phyloP scores from a whole-genome alignment of 2,797 vertebrate genomes.

The Gallirallus australis region DNA sequence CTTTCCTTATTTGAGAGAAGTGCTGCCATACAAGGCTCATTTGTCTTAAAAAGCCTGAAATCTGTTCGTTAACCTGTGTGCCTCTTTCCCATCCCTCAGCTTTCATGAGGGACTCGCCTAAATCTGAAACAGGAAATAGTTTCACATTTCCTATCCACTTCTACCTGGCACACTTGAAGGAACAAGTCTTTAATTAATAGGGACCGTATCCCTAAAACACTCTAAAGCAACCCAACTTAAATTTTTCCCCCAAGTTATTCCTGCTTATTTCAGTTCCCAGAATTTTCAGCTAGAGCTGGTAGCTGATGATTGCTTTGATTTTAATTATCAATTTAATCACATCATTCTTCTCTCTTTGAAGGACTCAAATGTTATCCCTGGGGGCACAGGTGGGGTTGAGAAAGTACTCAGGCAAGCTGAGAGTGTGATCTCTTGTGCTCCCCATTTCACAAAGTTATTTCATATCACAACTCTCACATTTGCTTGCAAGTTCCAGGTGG shows the following conservation, averaged over 20 bases:
- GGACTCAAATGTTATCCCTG: neutral
- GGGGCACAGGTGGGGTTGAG: neutral
- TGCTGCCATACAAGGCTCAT: neutral
- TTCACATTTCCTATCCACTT: neutral
- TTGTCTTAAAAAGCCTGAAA: neutral
- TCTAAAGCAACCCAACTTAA: neutral
- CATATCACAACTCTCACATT: neutral
- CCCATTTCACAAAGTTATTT: neutral
- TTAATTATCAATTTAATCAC: neutral
- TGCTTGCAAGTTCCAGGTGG: neutral
- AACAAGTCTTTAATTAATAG: neutral
- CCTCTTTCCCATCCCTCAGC: neutral
- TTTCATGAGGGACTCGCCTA: neutral
- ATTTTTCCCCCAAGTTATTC: neutral
- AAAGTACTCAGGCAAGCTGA: neutral
- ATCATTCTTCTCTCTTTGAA: neutral
- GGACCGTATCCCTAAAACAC: neutral
- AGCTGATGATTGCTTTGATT: neutral
- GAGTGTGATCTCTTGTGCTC: neutral
- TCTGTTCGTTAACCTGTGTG: neutral
- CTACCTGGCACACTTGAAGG: neutral
- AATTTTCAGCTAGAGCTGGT: neutral
- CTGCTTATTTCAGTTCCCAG: neutral
- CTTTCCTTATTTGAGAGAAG: neutral
- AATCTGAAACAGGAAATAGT: neutral